Evolutionary conservation across 2,888 invertebrate genomes (phyloP).

Genomic region (Drosophila merina): DNA sequence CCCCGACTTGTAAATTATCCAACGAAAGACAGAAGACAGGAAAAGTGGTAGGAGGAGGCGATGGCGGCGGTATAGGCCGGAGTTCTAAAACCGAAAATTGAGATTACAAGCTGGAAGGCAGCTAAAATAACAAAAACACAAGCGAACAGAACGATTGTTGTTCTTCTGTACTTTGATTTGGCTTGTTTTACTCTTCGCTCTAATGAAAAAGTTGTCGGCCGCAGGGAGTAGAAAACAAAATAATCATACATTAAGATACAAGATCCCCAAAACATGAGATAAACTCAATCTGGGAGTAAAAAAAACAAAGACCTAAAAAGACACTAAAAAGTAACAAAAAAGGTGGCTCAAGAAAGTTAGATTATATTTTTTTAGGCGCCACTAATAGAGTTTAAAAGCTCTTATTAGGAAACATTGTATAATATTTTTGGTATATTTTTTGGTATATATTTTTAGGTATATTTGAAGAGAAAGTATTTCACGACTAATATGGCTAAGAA

Average conservation of each 20-base stretch:
- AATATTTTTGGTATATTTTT: too few species aligned
- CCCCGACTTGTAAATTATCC: constrained; percentile 68
- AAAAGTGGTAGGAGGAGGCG: constrained; percentile 29
- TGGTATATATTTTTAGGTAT: too few species aligned
- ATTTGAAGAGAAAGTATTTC: neutral
- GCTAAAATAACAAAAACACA: constrained; percentile 61
- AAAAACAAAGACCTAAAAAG: constrained; percentile 17
- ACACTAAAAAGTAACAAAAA: too few species aligned
- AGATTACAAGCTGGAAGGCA: constrained; percentile 51
- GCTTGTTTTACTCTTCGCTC: constrained; percentile 55
- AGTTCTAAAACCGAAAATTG: constrained; percentile 46
- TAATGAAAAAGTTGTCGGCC: constrained; percentile 65
- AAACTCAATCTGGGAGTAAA: constrained; percentile 41
- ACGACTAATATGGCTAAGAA: too few species aligned
- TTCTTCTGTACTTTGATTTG: constrained; percentile 43
- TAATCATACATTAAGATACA: constrained; percentile 57
- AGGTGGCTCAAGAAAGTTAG: constrained; percentile 3
- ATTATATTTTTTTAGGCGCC: neutral
- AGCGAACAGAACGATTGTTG: constrained; percentile 26
- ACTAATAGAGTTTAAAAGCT: neutral
- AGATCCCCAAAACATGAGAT: constrained; percentile 24
- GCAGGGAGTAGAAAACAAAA: constrained; percentile 55
- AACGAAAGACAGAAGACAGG: constrained; percentile 43
- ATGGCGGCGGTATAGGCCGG: constrained; percentile 17
- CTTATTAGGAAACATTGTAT: neutral